Conservation (phyloP, 2,797 vertebrate genomes). For the Chaetophractus vellerosus region DNA sequence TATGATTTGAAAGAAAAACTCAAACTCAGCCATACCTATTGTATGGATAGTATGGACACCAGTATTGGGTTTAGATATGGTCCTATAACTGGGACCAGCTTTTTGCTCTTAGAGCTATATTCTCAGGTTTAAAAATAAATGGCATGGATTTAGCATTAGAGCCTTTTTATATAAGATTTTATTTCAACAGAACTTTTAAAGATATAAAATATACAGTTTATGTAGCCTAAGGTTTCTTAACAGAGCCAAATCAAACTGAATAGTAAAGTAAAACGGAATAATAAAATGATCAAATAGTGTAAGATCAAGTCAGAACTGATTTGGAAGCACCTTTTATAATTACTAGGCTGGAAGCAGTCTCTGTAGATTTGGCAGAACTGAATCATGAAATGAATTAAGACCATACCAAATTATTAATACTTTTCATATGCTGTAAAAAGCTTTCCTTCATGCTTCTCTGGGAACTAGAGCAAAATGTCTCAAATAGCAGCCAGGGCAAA, state of each 20-base stretch:
- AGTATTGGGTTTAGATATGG: not conserved
- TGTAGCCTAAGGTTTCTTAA: constrained; percentile 89
- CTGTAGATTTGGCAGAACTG: constrained; percentile 84
- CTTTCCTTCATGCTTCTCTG: constrained; percentile 62
- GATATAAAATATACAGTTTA: constrained; percentile 88
- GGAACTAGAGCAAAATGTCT: constrained; percentile 68
- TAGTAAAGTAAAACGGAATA: constrained; percentile 90
- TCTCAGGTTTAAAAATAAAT: constrained; percentile 87
- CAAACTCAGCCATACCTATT: not conserved
- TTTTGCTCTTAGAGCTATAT: constrained; percentile 78
- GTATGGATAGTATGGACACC: accelerated
- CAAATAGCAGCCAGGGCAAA: constrained; percentile 67
- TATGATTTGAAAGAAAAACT: not conserved
- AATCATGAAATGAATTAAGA: constrained; percentile 86
- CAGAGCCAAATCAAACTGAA: constrained; percentile 91
- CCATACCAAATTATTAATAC: constrained; percentile 85
- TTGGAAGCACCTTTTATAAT: constrained; percentile 88
- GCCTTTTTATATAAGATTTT: constrained; percentile 86
- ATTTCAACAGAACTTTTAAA: constrained; percentile 89
- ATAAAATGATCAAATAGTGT: constrained; percentile 87
- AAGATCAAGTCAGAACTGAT: constrained; percentile 87
- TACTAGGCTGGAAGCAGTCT: constrained; percentile 87
- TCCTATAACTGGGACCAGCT: not conserved
- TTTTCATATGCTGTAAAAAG: constrained; percentile 75
- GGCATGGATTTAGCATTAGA: constrained; percentile 88